phyloP scores from a whole-genome alignment of 1,140 invertebrate genomes.

The Hyles euphorbiae region DNA sequence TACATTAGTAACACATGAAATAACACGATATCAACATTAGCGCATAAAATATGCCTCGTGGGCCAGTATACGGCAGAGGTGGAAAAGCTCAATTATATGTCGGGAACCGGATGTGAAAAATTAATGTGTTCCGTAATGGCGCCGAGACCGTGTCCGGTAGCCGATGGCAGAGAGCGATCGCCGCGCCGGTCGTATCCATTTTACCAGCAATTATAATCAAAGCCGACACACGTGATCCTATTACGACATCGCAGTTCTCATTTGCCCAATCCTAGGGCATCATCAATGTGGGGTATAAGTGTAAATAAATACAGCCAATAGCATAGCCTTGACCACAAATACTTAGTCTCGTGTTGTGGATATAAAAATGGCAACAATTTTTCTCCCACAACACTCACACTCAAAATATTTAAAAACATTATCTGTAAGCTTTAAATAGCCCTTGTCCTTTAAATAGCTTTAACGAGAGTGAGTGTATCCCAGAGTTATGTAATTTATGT shows the following conservation, averaged over 20 bases:
- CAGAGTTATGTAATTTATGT: too few species aligned
- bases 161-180: constrained; percentile 38
- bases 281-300: too few species aligned
- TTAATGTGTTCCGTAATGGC: constrained; percentile 50
- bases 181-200: constrained; percentile 21
- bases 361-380: too few species aligned
- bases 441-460: too few species aligned
- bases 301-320: too few species aligned
- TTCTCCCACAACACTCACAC: too few species aligned
- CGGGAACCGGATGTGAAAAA: constrained; percentile 45
- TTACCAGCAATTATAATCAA: constrained; percentile 37
- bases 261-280: too few species aligned
- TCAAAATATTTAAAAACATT: too few species aligned
- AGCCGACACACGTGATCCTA: constrained; percentile 20
- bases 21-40: neutral
- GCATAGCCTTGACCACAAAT: too few species aligned
- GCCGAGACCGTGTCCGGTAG: constrained; percentile 23
- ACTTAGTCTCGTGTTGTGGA: too few species aligned
- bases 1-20: neutral
- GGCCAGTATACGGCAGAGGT: constrained; percentile 8
- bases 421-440: too few species aligned
- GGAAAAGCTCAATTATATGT: constrained; percentile 44
- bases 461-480: too few species aligned
- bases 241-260: neutral
- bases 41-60: constrained; percentile 3